These are phyloP conservation scores for Mungos mungo DNA, from an alignment of 2,113 vertebrate genomes.

Conservation along the genomic window DNA sequence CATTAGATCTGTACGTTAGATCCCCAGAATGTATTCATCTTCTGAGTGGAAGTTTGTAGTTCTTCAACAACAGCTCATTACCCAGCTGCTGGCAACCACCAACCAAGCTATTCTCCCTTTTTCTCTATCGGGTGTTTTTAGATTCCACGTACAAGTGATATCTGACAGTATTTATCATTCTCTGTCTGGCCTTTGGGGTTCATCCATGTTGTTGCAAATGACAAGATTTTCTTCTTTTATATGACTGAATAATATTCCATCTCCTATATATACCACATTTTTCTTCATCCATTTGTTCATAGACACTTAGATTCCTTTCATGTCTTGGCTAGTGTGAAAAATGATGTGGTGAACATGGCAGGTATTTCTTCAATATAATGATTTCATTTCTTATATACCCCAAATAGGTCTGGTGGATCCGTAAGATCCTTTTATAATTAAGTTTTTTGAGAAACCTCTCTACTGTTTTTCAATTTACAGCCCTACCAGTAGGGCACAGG, in stretches of 20 bases:
- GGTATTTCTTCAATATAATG: neutral
- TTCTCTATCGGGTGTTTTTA: neutral
- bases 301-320: neutral
- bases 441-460: neutral
- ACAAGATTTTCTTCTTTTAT: neutral
- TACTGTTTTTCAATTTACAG: neutral
- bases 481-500: neutral
- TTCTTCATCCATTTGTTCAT: neutral
- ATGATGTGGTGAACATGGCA: neutral
- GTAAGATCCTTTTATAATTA: neutral
- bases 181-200: neutral
- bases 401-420: neutral
- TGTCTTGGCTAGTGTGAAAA: neutral
- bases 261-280: neutral
- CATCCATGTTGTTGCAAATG: neutral
- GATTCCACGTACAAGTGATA: neutral
- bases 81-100: neutral
- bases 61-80: neutral
- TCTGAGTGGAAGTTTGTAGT: neutral
- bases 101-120: neutral
- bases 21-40: neutral
- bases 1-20: neutral
- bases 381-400: neutral
- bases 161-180: neutral
- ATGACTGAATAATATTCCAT: neutral